phyloP scores from a whole-genome alignment of 2,113 vertebrate genomes.

The Anguilla rostrata region DNA sequence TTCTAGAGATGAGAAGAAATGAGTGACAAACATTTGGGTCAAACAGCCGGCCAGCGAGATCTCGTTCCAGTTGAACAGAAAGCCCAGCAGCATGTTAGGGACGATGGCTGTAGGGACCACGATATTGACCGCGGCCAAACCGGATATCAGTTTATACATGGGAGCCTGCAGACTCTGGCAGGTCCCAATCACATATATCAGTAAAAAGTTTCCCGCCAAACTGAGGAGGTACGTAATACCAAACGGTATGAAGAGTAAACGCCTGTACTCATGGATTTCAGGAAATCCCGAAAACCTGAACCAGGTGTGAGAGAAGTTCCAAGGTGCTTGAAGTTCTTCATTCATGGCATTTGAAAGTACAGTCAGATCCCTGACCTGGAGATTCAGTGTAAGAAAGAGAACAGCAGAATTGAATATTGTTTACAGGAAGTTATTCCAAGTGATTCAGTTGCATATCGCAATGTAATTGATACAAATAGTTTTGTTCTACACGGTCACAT shows the following conservation, averaged over 20 bases:
- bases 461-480: not conserved
- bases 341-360: constrained; percentile 39
- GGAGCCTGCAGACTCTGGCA: constrained; percentile 63
- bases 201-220: constrained; percentile 58
- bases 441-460: no score
- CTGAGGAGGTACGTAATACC: constrained; percentile 43
- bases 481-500: not conserved
- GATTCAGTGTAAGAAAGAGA: not conserved
- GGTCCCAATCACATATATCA: constrained; percentile 52
- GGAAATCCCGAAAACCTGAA: constrained; percentile 67
- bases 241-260: constrained; percentile 57
- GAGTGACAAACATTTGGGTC: constrained; percentile 77
- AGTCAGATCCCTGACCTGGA: not conserved
- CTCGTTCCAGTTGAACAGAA: constrained; percentile 52
- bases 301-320: constrained; percentile 59
- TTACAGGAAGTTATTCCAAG: not conserved
- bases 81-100: constrained; percentile 62
- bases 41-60: constrained; percentile 68
- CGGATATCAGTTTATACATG: constrained; percentile 71
- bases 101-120: constrained; percentile 54
- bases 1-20: constrained; percentile 71
- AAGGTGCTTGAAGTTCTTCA: constrained; percentile 29
- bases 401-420: not conserved
- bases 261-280: constrained; percentile 44
- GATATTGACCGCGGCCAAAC: constrained; percentile 64